Evolutionary conservation across 2,113 vertebrate species (phyloP).

Genomic region (Synodontis membranacea): DNA sequence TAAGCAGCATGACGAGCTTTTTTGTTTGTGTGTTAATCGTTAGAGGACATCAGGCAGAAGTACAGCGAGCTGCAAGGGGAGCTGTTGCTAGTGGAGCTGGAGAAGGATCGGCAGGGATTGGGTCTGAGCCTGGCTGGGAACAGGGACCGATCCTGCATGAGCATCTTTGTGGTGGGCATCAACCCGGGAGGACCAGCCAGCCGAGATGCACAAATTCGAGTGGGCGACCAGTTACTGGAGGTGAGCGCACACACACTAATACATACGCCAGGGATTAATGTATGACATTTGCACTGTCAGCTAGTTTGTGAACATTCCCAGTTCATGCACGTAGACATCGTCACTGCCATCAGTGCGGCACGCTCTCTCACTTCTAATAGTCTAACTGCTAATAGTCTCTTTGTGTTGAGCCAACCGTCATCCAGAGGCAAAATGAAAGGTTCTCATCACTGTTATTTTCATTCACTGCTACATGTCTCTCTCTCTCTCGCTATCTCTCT

Average conservation of each 20-base stretch:
- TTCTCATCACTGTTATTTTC: slow-evolving; percentile 43
- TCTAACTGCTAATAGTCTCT: slow-evolving; percentile 29
- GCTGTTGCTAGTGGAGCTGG: slow-evolving; percentile 89
- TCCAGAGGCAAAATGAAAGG: slow-evolving; percentile 38
- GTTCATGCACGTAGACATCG: not conserved
- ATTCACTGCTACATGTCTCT: not conserved
- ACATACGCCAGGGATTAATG: not conserved
- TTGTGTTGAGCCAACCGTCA: slow-evolving; percentile 39
- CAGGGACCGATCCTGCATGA: slow-evolving; percentile 87
- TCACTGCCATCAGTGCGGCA: not conserved
- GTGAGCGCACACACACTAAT: slow-evolving; percentile 64
- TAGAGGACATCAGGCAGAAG: slow-evolving; percentile 91
- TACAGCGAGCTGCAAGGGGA: slow-evolving; percentile 90
- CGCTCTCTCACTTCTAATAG: slow-evolving; percentile 14
- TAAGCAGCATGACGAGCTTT: not conserved
- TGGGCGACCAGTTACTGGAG: slow-evolving; percentile 93
- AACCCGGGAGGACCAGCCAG: slow-evolving; percentile 83
- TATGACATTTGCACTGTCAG: not conserved
- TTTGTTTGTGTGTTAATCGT: slow-evolving; percentile 8
- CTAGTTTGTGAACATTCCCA: slow-evolving; percentile 1
- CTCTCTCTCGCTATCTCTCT: not conserved
- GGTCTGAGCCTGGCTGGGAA: slow-evolving; percentile 96
- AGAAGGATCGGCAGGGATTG: slow-evolving; percentile 91
- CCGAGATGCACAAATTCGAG: slow-evolving; percentile 79
- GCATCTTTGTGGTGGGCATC: slow-evolving; percentile 94